Evolutionary conservation across 2,888 invertebrate genomes (phyloP).

Genomic region (Nemapogon koenigi): DNA sequence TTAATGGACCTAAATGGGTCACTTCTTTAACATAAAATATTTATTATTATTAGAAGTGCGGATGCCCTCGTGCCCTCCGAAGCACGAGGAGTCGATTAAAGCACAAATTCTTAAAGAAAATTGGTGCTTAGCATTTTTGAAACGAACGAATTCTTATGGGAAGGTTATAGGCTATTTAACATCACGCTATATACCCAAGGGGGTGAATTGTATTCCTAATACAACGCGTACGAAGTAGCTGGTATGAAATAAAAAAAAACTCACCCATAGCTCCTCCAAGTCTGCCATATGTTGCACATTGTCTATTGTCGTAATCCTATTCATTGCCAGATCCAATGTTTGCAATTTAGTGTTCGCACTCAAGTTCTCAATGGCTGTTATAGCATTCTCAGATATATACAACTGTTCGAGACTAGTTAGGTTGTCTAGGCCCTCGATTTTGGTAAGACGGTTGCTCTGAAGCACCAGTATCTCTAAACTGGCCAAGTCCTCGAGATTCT

Average conservation of each 20-base stretch:
- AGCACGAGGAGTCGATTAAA: no score
- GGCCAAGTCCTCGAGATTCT: constrained; percentile 76
- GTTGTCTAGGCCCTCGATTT: constrained; percentile 84
- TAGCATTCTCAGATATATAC: constrained; percentile 93
- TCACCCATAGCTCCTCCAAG: constrained; percentile 96
- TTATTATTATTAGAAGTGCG: neutral
- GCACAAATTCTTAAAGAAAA: no score
- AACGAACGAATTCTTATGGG: no score
- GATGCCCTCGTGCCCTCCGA: no score
- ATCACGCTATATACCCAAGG: no score
- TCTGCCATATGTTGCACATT: constrained; percentile 77
- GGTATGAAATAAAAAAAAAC: constrained; percentile 17
- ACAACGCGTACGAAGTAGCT: neutral
- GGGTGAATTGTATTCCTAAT: no score
- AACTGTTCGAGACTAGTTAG: constrained; percentile 81
- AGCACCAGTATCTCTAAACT: constrained; percentile 83
- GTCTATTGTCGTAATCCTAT: constrained; percentile 80
- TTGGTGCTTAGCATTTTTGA: no score
- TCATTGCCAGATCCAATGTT: constrained; percentile 91
- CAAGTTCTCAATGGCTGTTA: constrained; percentile 80
- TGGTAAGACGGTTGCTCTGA: constrained; percentile 88
- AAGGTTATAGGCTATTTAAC: no score
- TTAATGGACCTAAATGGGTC: neutral
- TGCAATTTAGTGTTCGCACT: constrained; percentile 72
- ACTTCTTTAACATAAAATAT: neutral